Evolutionary conservation across 2,797 vertebrate species (phyloP).

Genomic region (Hydrophis major): DNA sequence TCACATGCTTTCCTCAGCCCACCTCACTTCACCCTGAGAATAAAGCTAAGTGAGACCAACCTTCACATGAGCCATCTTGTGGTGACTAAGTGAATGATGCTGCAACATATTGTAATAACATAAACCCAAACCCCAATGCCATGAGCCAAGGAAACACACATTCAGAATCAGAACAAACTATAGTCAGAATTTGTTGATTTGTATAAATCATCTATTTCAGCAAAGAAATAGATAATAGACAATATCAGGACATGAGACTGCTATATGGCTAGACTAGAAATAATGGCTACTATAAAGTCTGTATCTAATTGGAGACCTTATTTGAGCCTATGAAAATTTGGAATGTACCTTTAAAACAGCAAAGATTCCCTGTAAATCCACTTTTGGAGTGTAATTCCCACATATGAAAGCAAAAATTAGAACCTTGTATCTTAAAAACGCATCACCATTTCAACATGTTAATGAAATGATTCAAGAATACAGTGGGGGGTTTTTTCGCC

Average conservation of each 20-base stretch:
- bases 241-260: neutral
- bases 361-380: neutral
- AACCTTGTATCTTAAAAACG: neutral
- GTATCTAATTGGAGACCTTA: neutral
- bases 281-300: neutral
- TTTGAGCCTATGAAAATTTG: neutral
- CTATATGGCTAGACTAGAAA: neutral
- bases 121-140: neutral
- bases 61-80: neutral
- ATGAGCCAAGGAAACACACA: neutral
- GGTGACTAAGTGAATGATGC: neutral
- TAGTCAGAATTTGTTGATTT: neutral
- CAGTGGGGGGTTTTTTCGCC: conserved; percentile 47
- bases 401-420: neutral
- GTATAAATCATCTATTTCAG: neutral
- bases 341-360: neutral
- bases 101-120: neutral
- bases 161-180: neutral
- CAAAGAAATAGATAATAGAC: neutral
- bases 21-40: neutral
- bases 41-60: neutral
- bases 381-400: neutral
- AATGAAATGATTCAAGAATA: conserved; percentile 25
- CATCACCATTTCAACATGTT: neutral
- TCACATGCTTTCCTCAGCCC: neutral